A percentile compares a stretch with the other conserved stretches of the same genome.
Evolutionary conservation across 1,140 invertebrate species (phyloP).

Genomic region (Drosophila setifemur): DNA sequence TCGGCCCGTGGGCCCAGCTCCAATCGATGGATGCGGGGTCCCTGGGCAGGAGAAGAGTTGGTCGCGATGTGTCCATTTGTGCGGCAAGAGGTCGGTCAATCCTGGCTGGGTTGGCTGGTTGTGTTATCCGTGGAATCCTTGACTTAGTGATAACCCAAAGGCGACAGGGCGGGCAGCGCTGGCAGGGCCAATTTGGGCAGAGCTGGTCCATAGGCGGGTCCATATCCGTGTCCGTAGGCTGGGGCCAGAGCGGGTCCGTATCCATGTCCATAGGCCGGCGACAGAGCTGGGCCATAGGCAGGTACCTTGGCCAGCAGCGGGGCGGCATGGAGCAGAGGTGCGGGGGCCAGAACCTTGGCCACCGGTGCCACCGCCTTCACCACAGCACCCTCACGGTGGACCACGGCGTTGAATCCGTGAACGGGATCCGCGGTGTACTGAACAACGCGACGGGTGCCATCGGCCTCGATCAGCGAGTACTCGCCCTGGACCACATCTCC

Average conservation of each 20-base stretch:
- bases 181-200: conserved; percentile 33
- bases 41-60: conserved; percentile 53
- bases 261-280: conserved; percentile 19
- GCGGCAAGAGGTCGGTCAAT: conserved; percentile 52
- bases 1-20: conserved; percentile 13
- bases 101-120: not conserved
- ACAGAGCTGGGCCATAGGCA: conserved; percentile 40
- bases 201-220: conserved; percentile 1
- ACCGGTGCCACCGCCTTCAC: conserved; percentile 79
- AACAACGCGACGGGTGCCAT: conserved; percentile 84
- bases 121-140: conserved; percentile 7
- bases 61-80: conserved; percentile 54
- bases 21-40: not conserved
- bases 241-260: conserved; percentile 28
- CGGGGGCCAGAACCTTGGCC: conserved; percentile 74
- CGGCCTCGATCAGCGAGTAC: conserved; percentile 85
- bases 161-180: conserved; percentile 44
- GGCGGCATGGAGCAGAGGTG: conserved; percentile 65
- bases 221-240: conserved; percentile 9
- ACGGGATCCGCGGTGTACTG: conserved; percentile 84
- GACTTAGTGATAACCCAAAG: conserved; percentile 69
- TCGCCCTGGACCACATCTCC: conserved; percentile 85
- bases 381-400: conserved; percentile 83
- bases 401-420: conserved; percentile 84
- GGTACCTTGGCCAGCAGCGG: conserved; percentile 59